Percentiles rank a stretch among this genome's conserved stretches.
phyloP scores from a whole-genome alignment of 2,888 invertebrate species.

The Lepeophtheirus nordmannii region DNA sequence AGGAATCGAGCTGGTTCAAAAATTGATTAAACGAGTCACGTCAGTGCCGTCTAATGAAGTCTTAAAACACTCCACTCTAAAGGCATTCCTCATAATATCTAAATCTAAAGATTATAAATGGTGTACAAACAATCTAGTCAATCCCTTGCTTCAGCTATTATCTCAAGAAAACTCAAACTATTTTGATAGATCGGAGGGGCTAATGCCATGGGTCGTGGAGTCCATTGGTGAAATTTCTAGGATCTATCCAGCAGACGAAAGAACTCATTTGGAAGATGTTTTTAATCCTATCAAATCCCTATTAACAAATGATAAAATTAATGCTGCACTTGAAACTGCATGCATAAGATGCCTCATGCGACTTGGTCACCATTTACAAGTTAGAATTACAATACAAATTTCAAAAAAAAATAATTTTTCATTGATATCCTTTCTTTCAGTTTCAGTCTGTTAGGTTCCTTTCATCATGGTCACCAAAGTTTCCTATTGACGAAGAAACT shows the following conservation, averaged over 20 bases:
- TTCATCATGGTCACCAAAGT: background rate
- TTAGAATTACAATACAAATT: background rate
- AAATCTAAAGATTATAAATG: background rate
- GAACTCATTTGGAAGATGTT: background rate
- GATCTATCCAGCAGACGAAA: background rate
- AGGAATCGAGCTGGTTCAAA: background rate
- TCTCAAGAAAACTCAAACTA: background rate
- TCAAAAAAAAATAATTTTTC: too few species aligned
- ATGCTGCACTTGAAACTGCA: background rate
- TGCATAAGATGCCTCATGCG: background rate
- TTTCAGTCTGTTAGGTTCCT: background rate
- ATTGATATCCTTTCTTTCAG: too few species aligned
- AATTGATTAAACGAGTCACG: background rate
- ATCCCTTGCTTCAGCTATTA: slow-evolving; percentile 7
- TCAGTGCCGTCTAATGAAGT: background rate
- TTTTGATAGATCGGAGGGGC: background rate
- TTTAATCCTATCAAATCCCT: slow-evolving; percentile 1
- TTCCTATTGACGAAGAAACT: background rate
- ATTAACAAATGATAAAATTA: background rate
- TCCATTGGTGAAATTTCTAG: background rate
- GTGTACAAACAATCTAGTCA: background rate
- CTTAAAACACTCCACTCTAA: background rate
- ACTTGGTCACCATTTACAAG: background rate
- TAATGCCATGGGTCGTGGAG: background rate
- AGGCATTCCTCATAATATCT: slow-evolving; percentile 5